phyloP scores from a whole-genome alignment of 2,113 vertebrate genomes.

The Pandion haliaetus region DNA sequence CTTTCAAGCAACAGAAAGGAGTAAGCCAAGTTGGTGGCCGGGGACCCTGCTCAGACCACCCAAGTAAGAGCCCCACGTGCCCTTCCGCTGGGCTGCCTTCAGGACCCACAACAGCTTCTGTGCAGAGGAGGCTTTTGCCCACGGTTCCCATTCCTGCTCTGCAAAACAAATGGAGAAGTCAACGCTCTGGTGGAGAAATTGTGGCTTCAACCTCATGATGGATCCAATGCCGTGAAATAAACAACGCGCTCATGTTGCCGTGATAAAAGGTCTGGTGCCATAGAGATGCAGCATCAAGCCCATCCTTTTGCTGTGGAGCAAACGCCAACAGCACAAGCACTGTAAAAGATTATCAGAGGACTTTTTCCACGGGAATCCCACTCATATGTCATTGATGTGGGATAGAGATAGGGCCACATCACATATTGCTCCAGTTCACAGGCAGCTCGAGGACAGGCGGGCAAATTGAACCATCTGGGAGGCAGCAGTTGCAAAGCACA shows the following conservation, averaged over 20 bases:
- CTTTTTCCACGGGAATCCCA: not conserved
- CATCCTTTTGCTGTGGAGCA: accelerated
- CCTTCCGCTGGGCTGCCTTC: not conserved
- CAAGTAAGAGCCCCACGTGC: accelerated
- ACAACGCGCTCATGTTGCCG: accelerated
- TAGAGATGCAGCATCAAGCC: not conserved
- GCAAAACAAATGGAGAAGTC: not conserved
- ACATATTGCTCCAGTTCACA: not conserved
- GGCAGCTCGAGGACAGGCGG: not conserved
- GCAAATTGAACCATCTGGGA: not conserved
- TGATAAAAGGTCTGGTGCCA: accelerated
- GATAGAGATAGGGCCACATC: not conserved
- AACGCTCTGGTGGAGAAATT: not conserved
- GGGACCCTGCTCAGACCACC: not conserved
- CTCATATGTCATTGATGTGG: accelerated
- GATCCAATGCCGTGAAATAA: accelerated
- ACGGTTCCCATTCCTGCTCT: not conserved
- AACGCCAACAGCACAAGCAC: not conserved
- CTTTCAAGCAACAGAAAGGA: not conserved
- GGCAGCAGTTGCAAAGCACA: not conserved
- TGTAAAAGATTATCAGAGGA: accelerated
- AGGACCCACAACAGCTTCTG: not conserved
- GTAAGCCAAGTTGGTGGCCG: not conserved
- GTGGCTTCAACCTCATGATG: not conserved
- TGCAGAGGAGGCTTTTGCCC: not conserved